Base-by-base conservation (phyloP, 2,113 vertebrate species). In the Talpa occidentalis region DNA sequence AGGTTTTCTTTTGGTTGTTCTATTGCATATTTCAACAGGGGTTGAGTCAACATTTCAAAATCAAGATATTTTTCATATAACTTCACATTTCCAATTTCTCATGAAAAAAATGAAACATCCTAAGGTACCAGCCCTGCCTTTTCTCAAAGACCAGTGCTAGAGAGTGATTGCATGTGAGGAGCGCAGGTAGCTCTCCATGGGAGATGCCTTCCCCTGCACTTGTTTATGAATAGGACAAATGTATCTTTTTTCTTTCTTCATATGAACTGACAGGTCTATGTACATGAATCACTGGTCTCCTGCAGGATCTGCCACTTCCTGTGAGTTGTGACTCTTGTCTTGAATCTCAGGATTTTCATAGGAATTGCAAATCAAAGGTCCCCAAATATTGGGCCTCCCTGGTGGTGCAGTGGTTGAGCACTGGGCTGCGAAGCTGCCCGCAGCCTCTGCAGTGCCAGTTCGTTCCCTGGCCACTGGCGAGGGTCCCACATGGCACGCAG, bases 21-120 rank as follows among this genome's bases (percentile, higher is more conserved):
- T 82, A 32, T 8, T 60, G 40, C 47, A 72, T 82, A 67, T 77
- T 49, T 67, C 74, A 91, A 74, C 2, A 77, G 15, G 54, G 59
- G 64, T 56, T 88, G 73, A 93, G 47, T 32, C 35, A 42, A 66
- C 15, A 84, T 52, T 52, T 88, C n/a, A 77, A 56, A 56, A 81
- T 74, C 59, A 84, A 73, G 47, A 80, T 37, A 32, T 66, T 74
- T 73, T 17, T 69, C 69, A 49, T 76, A 91, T 91, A 93, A 70
- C 60, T 56, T 73, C 42, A 12, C 32, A 67, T 74, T 77, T 90
- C 52, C 19, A 16, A 19, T 54, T 54, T 81, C 19, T 72, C 54
- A 47, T 73, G 66, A 37, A 44, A 66, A 44, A 74, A 80, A n/a
- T 2, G 54, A 76, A 81, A 32, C 10, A 3, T 22, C 54, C 19